phyloP scores from a whole-genome alignment of 2,797 vertebrate genomes.

The Sandelia bainsii region DNA sequence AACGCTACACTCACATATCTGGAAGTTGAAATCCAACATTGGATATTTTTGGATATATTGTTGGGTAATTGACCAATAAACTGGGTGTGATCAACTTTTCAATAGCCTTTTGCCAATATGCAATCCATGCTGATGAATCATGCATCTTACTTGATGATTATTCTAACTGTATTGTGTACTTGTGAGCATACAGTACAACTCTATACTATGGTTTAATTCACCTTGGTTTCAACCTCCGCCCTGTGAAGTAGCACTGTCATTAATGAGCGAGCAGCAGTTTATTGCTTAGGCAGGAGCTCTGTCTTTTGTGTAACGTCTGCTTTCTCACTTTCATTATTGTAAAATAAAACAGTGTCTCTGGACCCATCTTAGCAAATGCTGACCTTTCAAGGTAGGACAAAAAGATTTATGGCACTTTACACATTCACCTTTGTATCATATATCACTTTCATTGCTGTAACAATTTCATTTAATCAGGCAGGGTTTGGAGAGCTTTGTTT shows the following conservation, averaged over 20 bases:
- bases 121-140: neutral
- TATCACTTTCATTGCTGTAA: conserved; percentile 77
- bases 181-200: neutral
- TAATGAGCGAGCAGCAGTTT: conserved; percentile 48
- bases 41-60: too few relatives aligned
- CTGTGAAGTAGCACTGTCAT: conserved; percentile 24
- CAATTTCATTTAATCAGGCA: conserved; percentile 79
- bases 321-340: conserved; percentile 70
- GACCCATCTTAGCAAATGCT: conserved; percentile 78
- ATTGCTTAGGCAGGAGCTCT: conserved; percentile 46
- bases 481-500: conserved; percentile 64
- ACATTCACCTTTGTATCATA: conserved; percentile 74
- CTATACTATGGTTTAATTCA: conserved; percentile 21
- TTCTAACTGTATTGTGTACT: neutral
- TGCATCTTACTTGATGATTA: neutral
- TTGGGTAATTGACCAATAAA: neutral
- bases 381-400: conserved; percentile 82
- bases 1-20: too few relatives aligned
- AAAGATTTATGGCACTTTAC: conserved; percentile 83
- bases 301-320: conserved; percentile 55
- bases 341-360: conserved; percentile 72
- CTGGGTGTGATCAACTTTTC: neutral
- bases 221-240: conserved; percentile 44
- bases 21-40: too few relatives aligned
- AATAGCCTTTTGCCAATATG: neutral